Conservation (phyloP, 1,140 invertebrate genomes). For the Atta cephalotes region DNA sequence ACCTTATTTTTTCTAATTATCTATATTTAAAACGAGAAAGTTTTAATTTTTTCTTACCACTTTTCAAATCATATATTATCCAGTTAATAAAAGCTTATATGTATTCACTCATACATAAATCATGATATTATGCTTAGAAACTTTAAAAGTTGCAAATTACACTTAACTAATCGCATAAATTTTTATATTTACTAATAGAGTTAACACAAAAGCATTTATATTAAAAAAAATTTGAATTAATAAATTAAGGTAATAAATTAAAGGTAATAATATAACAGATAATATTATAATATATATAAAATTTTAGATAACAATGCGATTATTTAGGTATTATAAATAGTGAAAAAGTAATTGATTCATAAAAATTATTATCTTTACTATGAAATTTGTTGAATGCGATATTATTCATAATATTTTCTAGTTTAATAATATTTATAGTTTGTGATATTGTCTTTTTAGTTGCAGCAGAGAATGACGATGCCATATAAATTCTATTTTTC, state of each 20-base stretch:
- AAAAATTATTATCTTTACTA: slow-evolving; percentile 6
- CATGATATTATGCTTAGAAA: slow-evolving; percentile 7
- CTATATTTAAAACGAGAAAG: neutral
- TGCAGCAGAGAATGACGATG: slow-evolving; percentile 7
- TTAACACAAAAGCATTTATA: neutral
- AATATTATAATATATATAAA: neutral
- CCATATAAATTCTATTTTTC: neutral
- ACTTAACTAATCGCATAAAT: slow-evolving; percentile 28
- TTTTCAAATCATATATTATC: neutral
- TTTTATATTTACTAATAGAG: neutral
- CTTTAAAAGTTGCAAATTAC: neutral
- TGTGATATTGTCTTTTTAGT: slow-evolving; percentile 11
- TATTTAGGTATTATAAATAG: slow-evolving; percentile 11
- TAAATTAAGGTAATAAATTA: neutral
- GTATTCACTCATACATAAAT: neutral
- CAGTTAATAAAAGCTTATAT: neutral
- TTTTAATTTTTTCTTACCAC: neutral
- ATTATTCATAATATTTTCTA: neutral
- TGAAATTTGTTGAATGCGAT: slow-evolving; percentile 24
- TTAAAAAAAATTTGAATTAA: neutral
- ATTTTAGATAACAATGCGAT: neutral
- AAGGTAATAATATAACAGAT: neutral
- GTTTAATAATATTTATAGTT: neutral
- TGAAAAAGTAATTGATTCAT: neutral
- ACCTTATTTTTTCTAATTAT: slow-evolving; percentile 6